Base-by-base conservation (phyloP, 2,113 vertebrate genomes). In the Spermophilus dauricus region DNA sequence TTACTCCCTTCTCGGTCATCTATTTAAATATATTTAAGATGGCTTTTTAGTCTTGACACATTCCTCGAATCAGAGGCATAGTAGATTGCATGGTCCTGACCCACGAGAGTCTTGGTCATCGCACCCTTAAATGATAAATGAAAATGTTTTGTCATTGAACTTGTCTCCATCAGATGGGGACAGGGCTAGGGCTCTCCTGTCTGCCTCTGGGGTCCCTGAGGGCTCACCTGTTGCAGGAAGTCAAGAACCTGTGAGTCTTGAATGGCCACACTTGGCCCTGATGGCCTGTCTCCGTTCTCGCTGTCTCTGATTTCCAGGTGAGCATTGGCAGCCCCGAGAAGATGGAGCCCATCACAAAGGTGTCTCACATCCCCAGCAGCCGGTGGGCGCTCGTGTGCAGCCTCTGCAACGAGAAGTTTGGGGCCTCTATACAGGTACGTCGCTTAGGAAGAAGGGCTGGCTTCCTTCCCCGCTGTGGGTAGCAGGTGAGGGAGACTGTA, bases 281-380 rank as follows among this genome's bases (percentile, higher is more conserved):
- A 91, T 5, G 7, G 56, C 53, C 51, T 30, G 11, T 26, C 13
- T 4, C 30, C 22, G 7, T 0, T 37, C 58, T 4, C 85, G 92
- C 94, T 96, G 0, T 77, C 88, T 51, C 48, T 17, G 78, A 90
- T 53, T 87, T 77, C 72, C 86, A 99, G 99, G 99, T 99, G 98
- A 99, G 99, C 99, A 99, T 99, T 0, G 99, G 99, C 97, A 99
- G 99, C 93, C 99, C 99, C 0, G 99, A 99, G 98, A 99, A 99
- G 98, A 99, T 99, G 99, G 99, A 99, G 96, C 99, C 99, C 1
- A 99, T 99, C 98, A 99, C 99, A n/a, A 99, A 99, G 97, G 99
- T 99, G 97, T 99, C 99, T 17, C 99, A 99, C 96, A 99, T 99
- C 98, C 99, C 99, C 98, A 99, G 99, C 98, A 99, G 99, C 97